Base-by-base conservation (phyloP, 2,113 vertebrate species). In the Delphinapterus leucas region DNA sequence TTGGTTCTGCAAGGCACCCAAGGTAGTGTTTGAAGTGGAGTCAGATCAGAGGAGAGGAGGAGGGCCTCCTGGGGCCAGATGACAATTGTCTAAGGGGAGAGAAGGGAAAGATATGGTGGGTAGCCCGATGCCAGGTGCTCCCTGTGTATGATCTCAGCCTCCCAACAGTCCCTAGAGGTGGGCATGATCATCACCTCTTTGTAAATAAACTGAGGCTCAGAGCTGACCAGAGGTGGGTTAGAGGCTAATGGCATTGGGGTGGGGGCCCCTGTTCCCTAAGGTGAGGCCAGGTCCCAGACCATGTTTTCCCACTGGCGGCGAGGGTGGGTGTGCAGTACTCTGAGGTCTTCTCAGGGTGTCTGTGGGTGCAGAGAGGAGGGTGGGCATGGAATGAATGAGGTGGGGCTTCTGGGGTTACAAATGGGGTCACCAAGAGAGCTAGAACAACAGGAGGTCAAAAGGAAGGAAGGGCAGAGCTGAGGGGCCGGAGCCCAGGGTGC, bases 281-380 rank as follows among this genome's bases (percentile, higher is more conserved):
- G 11, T 47, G 25, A 44, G 28, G 26, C 44, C 68, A 79, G 74
- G 84, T 18, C 20, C 23, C 80, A 84, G 70, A 61, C 47, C 33
- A 17, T 28, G 13, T 26, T 17, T 91, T 61, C 61, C 15, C 47
- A 10, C 17, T 71, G 47, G 68, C n/a, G 13, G 23, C 17, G 1
- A 82, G 38, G 1, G 23, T 55, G 14, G 14, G 18, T 14, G 4
- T 21, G 15, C 15, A 36, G 14, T 1, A 2, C n/a, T 41, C 0
- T 47, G 44, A 61, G 60, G 18, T 33, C 44, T 87, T 74, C 81
- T 65, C 1, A 55, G 68, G 65, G 7, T 18, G 36, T 81, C 36
- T 76, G 5, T 31, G 36, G 49, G 71, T 53, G 6, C 36, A 68
- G 58, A 80, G 61, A 89, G 41, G 63, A 95, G 58, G 49, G 68